Base-by-base conservation (phyloP, 2,113 vertebrate species). In the Ochotona curzoniae region DNA sequence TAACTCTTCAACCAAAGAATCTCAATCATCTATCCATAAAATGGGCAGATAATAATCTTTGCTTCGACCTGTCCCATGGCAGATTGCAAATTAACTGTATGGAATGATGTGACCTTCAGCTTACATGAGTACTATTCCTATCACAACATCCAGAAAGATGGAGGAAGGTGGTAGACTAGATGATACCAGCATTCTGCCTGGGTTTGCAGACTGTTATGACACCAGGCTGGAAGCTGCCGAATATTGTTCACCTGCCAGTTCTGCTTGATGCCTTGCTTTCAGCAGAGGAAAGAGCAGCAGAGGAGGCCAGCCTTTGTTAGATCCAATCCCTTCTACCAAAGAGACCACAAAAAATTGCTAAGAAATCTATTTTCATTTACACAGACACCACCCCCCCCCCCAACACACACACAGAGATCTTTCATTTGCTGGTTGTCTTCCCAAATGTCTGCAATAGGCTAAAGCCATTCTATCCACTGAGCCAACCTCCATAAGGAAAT, bases 141-240 rank as follows among this genome's bases (percentile, higher is more conserved):
- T 4, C 57, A 30, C 13, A 17, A 0, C 51, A 12, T 51, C 17
- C 38, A 47, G 11, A 57, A 60, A 30, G 47, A 32, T 47, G 9
- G 51, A 86, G 21, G 20, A 51, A 7, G 10, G 5, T 1, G 14
- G 7, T 26, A 47, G 25, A 86, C 20, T 25, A n/a, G n/a, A 60
- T 10, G n/a, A 35, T 9, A 26, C 67, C 26, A 60, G 1, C 5
- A 2, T 30, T n/a, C 87, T 86, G 25, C 44, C 83, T 61, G n/a
- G 25, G 25, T 79, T 64, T 88, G 25, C 15, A 11, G 70, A 66
- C 70, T 10, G 25, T 17, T 21, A 7, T 14, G 7, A 66, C 11
- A 2, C 47, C 35, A n/a, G 13, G 14, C 44, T 25, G 1, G 12
- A 25, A 0, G 2, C 7, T 14, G 0, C 9, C 28, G 4, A 13